Percentiles rank a stretch among this genome's conserved stretches.
These are phyloP conservation scores for Atrichornis clamosus DNA, from an alignment of 2,113 vertebrate species.

Conservation along the genomic window DNA sequence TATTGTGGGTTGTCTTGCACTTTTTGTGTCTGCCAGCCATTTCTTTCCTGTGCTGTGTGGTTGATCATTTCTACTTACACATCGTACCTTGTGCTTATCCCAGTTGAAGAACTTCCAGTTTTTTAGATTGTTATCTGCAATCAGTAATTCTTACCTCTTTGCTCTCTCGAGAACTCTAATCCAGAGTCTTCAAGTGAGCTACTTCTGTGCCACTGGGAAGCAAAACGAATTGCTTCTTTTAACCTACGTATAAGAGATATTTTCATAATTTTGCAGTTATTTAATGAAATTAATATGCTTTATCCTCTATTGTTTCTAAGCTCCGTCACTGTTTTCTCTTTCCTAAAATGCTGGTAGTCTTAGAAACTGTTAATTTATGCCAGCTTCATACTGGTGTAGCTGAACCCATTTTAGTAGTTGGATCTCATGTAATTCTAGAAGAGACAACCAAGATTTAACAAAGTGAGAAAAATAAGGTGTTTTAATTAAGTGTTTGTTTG, in stretches of 20 bases:
- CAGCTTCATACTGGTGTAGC: neutral
- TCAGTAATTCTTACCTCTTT: neutral
- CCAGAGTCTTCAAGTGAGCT: neutral
- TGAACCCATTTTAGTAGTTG: neutral
- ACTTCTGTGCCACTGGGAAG: neutral
- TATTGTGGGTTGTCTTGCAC: neutral
- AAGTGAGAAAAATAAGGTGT: neutral
- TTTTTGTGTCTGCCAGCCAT: neutral
- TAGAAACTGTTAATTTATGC: neutral
- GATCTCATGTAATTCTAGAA: neutral
- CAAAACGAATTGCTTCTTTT: neutral
- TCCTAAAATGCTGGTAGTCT: neutral
- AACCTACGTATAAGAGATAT: neutral
- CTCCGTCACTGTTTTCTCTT: neutral
- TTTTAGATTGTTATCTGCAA: neutral
- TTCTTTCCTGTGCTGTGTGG: neutral
- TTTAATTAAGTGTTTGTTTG: neutral
- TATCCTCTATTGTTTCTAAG: neutral
- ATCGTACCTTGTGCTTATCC: neutral
- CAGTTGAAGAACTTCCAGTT: rapidly evolving
- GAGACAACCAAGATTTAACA: neutral
- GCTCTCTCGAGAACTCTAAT: neutral
- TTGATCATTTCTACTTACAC: neutral
- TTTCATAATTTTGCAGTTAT: neutral
- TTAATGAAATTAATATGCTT: neutral